Evolutionary conservation across 2,888 invertebrate genomes (phyloP), one percentile per base, ranked within the genome.

Genomic region (Hypena proboscidalis): DNA sequence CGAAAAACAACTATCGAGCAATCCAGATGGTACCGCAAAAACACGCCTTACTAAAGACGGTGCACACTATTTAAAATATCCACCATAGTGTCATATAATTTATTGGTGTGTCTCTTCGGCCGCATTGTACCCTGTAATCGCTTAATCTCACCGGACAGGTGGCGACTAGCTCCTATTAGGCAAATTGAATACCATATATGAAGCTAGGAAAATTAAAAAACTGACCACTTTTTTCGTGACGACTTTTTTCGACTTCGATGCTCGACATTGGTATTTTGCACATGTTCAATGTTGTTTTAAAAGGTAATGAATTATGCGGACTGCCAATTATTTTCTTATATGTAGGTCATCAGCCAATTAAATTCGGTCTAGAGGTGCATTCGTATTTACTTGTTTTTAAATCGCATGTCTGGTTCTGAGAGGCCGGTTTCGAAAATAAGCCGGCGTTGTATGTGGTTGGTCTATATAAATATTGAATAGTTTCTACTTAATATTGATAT

Each of bases 121-220:
- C 36, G 42, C 61, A 61, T 57, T 64, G 61, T 56, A 44, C 35
- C 26, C 26, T 42, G 57, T 80, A 80, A 80, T 79, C 76, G 74
- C 80, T 80, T 79, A 74, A 80, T 80, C 79, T 76, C 37, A 49
- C 36, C 22, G 46, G 67, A 61, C 78, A 77, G 74, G 70, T 77
- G 73, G 54, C 58, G 58, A 56, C 63, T 65, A 67, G 49, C 31
- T 56, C 68, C 59, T 69, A 68, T 70, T 76, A 77, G 68, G 73
- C 54, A 69, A 76, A 69, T 67, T 42, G 54, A 61, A 52, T 58
- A 41, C 66, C 64, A 50, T 71, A 64, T 65, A 64, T 22, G 62
- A 40, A 35, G 23, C 27, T 37, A 50, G 56, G n/a, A 64, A 60
- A 49, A 59, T 55, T 53, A 42, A 63, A 61, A 49, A 52, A 52